phyloP scores from a whole-genome alignment of 1,140 invertebrate species.

The Leguminivora glycinivorella region DNA sequence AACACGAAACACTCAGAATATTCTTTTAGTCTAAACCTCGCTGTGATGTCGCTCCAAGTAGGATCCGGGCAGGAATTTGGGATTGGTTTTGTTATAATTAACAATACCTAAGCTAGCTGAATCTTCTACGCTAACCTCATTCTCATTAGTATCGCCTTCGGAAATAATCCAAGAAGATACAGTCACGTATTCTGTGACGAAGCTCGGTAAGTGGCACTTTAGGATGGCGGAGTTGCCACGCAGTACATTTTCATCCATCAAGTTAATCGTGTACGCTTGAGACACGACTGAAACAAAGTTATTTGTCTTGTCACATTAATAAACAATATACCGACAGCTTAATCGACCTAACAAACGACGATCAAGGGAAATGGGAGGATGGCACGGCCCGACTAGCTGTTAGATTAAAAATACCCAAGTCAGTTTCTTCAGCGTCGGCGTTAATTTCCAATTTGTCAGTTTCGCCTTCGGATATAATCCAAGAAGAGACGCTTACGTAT shows the following conservation, averaged over 20 bases:
- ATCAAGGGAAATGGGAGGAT: slow-evolving; percentile 25
- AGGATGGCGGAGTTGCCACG: slow-evolving; percentile 92
- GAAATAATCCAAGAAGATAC: slow-evolving; percentile 88
- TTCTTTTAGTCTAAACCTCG: not conserved
- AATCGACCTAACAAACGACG: slow-evolving; percentile 11
- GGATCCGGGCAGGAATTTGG: slow-evolving; percentile 53
- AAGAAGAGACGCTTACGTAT: slow-evolving; percentile 91
- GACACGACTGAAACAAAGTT: slow-evolving; percentile 87
- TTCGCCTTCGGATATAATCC: slow-evolving; percentile 87
- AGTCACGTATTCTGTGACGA: slow-evolving; percentile 92
- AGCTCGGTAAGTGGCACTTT: slow-evolving; percentile 95
- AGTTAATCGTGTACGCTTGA: slow-evolving; percentile 91
- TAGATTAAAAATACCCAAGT: slow-evolving; percentile 57
- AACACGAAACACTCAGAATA: slow-evolving; percentile 3
- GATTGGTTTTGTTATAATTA: slow-evolving; percentile 29
- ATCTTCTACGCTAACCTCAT: slow-evolving; percentile 70
- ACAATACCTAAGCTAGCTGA: slow-evolving; percentile 58
- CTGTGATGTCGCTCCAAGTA: not conserved
- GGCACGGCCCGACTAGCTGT: not conserved
- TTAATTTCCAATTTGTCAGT: slow-evolving; percentile 77
- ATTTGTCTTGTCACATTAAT: slow-evolving; percentile 27
- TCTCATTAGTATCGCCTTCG: slow-evolving; percentile 78
- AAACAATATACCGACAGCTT: slow-evolving; percentile 28
- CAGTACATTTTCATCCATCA: slow-evolving; percentile 94
- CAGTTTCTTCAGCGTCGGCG: slow-evolving; percentile 50